These are phyloP conservation scores for Athalia cordata DNA, from an alignment of 2,888 invertebrate genomes.

Conservation along the genomic window DNA sequence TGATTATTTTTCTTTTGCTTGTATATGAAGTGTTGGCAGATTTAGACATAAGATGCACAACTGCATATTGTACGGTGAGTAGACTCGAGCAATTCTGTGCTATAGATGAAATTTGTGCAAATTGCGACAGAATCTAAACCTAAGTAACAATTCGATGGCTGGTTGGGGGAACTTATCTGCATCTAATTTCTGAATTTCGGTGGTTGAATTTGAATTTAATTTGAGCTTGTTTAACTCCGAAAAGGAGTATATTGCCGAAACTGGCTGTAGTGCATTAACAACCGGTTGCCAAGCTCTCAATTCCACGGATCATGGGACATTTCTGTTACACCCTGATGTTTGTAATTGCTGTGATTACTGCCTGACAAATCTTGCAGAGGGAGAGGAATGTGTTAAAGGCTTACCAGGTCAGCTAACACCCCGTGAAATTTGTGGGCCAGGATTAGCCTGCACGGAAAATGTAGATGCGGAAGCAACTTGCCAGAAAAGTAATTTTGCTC, in stretches of 20 bases:
- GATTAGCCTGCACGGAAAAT: conserved; percentile 74
- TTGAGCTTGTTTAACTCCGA: neutral
- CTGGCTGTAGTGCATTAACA: conserved; percentile 72
- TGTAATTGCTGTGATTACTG: conserved; percentile 82
- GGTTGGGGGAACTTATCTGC: neutral
- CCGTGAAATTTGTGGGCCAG: conserved; percentile 78
- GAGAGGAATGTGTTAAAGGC: conserved; percentile 75
- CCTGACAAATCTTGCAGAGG: conserved; percentile 75
- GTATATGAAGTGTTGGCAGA: conserved; percentile 5
- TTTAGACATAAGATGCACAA: conserved; percentile 40
- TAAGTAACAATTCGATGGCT: neutral
- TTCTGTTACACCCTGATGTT: conserved; percentile 76
- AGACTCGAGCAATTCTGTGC: neutral
- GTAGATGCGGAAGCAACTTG: conserved; percentile 71
- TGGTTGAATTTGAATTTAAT: conserved; percentile 6
- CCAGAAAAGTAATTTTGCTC: conserved; percentile 73
- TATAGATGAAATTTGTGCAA: neutral
- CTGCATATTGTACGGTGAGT: conserved; percentile 40
- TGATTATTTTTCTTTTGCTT: conserved; percentile 17
- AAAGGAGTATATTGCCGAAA: conserved; percentile 57
- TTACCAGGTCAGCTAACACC: conserved; percentile 76
- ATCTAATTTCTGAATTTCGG: neutral
- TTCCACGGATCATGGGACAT: conserved; percentile 76
- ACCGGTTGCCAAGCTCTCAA: conserved; percentile 76
- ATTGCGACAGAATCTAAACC: neutral